These are phyloP conservation scores for Coryphaenoides rupestris DNA, from an alignment of 2,113 vertebrate species.

Conservation along the genomic window DNA sequence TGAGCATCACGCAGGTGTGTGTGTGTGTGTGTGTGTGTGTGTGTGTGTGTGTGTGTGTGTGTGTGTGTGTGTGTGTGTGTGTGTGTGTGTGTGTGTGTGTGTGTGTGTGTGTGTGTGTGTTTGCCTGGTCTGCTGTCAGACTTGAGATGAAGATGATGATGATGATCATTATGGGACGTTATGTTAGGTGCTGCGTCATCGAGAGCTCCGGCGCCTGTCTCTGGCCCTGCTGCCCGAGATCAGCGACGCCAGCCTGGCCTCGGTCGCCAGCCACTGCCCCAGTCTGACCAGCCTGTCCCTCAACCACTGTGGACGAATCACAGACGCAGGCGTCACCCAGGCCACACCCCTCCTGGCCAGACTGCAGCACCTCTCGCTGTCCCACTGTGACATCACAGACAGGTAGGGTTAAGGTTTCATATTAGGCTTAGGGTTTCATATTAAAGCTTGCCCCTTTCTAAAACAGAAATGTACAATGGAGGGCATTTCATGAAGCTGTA, in stretches of 20 bases:
- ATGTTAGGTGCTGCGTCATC: conserved; percentile 69
- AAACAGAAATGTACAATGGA: no score
- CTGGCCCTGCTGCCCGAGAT: conserved; percentile 77
- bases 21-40: not conserved
- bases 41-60: no score
- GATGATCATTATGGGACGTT: no score
- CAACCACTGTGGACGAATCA: conserved; percentile 76
- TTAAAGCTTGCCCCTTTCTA: no score
- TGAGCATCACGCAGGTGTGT: conserved; percentile 77
- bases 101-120: no score
- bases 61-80: no score
- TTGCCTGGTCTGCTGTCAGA: no score
- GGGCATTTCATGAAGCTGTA: no score
- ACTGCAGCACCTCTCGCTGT: conserved; percentile 78
- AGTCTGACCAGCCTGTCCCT: conserved; percentile 73
- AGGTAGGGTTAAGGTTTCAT: no score
- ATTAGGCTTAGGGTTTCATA: no score
- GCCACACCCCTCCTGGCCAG: conserved; percentile 66
- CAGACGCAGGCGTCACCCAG: conserved; percentile 67
- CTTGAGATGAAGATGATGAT: no score
- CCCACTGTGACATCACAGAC: conserved; percentile 75
- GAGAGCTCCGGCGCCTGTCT: conserved; percentile 72
- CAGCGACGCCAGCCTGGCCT: conserved; percentile 71
- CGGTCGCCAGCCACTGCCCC: conserved; percentile 73
- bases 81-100: conserved; percentile 51